Evolutionary conservation across 1,140 invertebrate species (phyloP).

Genomic region (Metopolophium dirhodum): DNA sequence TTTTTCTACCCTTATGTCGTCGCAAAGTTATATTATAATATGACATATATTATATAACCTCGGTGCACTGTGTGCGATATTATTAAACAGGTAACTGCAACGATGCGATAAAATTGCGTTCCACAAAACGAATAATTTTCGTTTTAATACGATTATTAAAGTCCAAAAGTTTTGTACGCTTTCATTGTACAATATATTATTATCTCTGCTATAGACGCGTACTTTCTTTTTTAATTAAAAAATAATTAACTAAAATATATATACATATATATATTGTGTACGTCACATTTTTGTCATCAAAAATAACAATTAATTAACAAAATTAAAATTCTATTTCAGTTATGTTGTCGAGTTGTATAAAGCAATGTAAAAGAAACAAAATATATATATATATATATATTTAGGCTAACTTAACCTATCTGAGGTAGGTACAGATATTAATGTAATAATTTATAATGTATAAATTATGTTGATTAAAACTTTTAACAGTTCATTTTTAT

Average conservation of each 20-base stretch:
- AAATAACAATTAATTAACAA: background rate
- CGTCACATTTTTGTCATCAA: background rate
- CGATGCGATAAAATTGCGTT: constrained; percentile 17
- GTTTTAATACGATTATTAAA: constrained; percentile 20
- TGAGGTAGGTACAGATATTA: too few relatives aligned
- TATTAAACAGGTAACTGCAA: constrained; percentile 17
- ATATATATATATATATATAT: background rate
- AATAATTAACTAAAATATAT: background rate
- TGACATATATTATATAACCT: background rate
- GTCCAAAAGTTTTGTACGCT: background rate
- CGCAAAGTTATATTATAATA: background rate
- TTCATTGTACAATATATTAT: background rate
- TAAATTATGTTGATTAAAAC: background rate
- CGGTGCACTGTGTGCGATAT: background rate
- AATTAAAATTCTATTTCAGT: background rate
- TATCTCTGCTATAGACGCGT: background rate
- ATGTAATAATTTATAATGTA: too few relatives aligned
- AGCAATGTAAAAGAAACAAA: background rate
- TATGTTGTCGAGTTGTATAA: background rate
- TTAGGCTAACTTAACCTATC: too few relatives aligned
- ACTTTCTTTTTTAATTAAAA: constrained; percentile 30
- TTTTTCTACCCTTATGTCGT: background rate
- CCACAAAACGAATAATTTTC: background rate
- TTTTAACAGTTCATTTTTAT: background rate
- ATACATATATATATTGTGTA: background rate